phyloP scores from a whole-genome alignment of 2,113 vertebrate genomes.

The Pelecanoides urinatrix region DNA sequence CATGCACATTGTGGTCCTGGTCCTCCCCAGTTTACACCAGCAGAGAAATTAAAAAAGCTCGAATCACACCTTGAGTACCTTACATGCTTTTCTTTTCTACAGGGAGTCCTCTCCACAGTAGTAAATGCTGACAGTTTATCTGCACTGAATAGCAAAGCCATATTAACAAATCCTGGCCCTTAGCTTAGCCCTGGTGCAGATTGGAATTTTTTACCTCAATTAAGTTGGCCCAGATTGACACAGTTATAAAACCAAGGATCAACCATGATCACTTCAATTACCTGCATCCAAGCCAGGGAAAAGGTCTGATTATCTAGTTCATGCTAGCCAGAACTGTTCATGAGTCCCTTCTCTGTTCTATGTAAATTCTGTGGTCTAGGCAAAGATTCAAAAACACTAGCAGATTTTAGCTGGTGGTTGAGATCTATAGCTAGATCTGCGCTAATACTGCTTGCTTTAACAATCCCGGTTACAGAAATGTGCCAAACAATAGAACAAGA shows the following conservation, averaged over 20 bases:
- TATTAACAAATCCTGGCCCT: neutral
- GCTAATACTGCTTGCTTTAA: neutral
- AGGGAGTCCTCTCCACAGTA: neutral
- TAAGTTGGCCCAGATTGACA: neutral
- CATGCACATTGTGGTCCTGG: neutral
- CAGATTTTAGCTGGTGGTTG: neutral
- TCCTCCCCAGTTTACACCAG: neutral
- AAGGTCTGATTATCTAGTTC: neutral
- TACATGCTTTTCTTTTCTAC: neutral
- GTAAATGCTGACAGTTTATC: neutral
- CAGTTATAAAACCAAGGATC: neutral
- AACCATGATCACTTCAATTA: neutral
- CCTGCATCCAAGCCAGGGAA: neutral
- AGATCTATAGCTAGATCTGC: neutral
- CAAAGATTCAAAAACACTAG: neutral
- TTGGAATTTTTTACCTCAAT: neutral
- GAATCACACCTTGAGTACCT: neutral
- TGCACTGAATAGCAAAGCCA: neutral
- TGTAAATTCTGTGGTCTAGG: neutral
- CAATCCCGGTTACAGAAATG: neutral
- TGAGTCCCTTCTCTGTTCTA: neutral
- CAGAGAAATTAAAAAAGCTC: neutral
- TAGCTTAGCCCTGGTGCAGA: neutral
- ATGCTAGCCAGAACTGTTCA: neutral
- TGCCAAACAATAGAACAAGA: neutral